Conservation (phyloP, 2,888 invertebrate genomes). For the Steinernema hermaphroditum region DNA sequence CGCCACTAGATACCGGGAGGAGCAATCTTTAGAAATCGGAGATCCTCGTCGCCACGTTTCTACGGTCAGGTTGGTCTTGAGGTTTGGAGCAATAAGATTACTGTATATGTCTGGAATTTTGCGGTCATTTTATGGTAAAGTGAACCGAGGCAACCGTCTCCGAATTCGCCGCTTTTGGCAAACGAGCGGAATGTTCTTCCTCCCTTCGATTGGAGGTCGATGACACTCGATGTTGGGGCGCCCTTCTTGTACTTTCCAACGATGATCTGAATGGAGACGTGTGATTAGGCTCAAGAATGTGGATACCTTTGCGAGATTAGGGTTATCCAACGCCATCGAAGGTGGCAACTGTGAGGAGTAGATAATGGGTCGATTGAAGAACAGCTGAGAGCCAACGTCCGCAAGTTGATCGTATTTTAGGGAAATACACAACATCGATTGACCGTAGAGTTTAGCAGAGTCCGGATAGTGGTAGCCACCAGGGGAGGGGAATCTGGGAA, state of each 20-base stretch:
- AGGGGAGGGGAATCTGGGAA: slow-evolving; percentile 79
- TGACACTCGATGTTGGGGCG: slow-evolving; percentile 38
- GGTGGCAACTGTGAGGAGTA: slow-evolving; percentile 75
- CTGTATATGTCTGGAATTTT: slow-evolving; percentile 75
- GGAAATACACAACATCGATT: slow-evolving; percentile 84
- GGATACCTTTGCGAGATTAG: slow-evolving; percentile 69
- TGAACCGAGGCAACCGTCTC: slow-evolving; percentile 70
- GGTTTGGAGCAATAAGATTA: slow-evolving; percentile 77
- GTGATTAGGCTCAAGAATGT: not conserved
- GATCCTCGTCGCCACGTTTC: slow-evolving; percentile 86
- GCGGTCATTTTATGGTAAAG: not conserved
- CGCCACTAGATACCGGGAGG: slow-evolving; percentile 45
- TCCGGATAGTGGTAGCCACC: slow-evolving; percentile 74
- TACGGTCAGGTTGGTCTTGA: slow-evolving; percentile 76
- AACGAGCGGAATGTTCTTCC: slow-evolving; percentile 78
- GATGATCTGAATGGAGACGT: slow-evolving; percentile 38
- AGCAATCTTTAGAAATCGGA: slow-evolving; percentile 70
- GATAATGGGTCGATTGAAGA: slow-evolving; percentile 80
- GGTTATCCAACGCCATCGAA: slow-evolving; percentile 71
- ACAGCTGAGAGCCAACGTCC: slow-evolving; percentile 76
- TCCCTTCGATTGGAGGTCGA: slow-evolving; percentile 68
- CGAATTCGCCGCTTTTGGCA: slow-evolving; percentile 80
- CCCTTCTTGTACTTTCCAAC: slow-evolving; percentile 49
- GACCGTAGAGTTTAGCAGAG: slow-evolving; percentile 78
- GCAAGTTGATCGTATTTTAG: slow-evolving; percentile 75